These are phyloP conservation scores for Callosobruchus maculatus DNA, from an alignment of 2,888 invertebrate species.

Conservation along the genomic window DNA sequence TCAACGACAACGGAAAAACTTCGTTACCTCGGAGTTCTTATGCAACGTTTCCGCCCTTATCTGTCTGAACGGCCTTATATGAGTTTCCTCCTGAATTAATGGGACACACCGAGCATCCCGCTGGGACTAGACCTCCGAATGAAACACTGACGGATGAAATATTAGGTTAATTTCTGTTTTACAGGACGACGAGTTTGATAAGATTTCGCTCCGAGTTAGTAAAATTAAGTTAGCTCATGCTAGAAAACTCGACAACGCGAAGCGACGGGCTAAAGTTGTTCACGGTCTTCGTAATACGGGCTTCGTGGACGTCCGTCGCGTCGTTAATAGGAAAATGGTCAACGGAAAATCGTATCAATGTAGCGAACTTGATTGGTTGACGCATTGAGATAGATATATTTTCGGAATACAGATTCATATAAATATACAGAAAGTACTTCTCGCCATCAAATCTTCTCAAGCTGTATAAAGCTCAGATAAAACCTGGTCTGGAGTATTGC, in stretches of 20 bases:
- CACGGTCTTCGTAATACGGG: not conserved
- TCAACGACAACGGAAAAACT: not conserved
- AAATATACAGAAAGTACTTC: too few species aligned
- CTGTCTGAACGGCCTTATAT: not conserved
- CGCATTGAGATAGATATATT: too few species aligned
- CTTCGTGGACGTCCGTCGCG: not conserved
- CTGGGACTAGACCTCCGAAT: not conserved
- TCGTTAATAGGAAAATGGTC: not conserved
- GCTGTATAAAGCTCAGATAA: too few species aligned
- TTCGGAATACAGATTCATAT: too few species aligned
- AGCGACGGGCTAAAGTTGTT: not conserved
- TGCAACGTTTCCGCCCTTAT: not conserved
- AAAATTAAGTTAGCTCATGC: not conserved
- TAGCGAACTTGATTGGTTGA: not conserved
- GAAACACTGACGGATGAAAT: not conserved
- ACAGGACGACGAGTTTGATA: not conserved
- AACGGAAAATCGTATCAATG: not conserved
- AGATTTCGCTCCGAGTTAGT: not conserved
- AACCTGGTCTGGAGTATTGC: too few species aligned
- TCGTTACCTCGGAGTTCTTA: not conserved
- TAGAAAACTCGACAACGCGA: not conserved
- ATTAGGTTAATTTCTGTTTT: not conserved
- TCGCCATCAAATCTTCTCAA: too few species aligned
- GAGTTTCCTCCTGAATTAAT: not conserved
- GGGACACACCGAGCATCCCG: not conserved